Conservation (phyloP, 1,140 invertebrate species). For the Dysdera silvatica region DNA sequence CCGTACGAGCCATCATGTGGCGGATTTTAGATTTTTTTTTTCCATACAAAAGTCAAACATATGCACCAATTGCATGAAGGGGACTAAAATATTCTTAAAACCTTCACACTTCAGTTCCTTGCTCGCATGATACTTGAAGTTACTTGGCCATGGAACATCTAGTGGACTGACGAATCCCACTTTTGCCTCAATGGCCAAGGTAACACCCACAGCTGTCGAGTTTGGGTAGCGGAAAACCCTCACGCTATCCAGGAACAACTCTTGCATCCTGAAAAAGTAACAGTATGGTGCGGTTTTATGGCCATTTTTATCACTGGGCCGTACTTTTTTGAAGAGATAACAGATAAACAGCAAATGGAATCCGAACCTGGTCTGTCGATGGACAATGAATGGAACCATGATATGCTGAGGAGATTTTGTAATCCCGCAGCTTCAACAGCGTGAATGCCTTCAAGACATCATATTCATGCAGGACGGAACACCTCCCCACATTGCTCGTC, state of each 20-base stretch:
- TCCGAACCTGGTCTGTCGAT: not conserved
- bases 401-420: slow-evolving; percentile 2
- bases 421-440: not conserved
- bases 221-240: not conserved
- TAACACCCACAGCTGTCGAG: not conserved
- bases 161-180: not conserved
- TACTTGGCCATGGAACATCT: not conserved
- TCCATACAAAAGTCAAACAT: not conserved
- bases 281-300: not conserved
- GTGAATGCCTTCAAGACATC: not conserved
- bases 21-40: not conserved
- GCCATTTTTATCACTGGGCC: not conserved
- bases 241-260: not conserved
- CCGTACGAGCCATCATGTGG: not conserved
- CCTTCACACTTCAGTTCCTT: not conserved
- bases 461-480: not conserved
- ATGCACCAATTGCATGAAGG: not conserved
- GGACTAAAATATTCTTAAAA: not conserved
- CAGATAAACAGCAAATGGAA: not conserved
- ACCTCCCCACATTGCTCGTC: not conserved
- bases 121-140: not conserved
- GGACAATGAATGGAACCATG: not conserved
- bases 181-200: not conserved
- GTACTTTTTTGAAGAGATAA: not conserved
- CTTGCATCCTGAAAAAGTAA: slow-evolving; percentile 4